These are phyloP conservation scores for Ciona savignyi DNA, from an alignment of 23 tunicate species.

Conservation along the genomic window DNA sequence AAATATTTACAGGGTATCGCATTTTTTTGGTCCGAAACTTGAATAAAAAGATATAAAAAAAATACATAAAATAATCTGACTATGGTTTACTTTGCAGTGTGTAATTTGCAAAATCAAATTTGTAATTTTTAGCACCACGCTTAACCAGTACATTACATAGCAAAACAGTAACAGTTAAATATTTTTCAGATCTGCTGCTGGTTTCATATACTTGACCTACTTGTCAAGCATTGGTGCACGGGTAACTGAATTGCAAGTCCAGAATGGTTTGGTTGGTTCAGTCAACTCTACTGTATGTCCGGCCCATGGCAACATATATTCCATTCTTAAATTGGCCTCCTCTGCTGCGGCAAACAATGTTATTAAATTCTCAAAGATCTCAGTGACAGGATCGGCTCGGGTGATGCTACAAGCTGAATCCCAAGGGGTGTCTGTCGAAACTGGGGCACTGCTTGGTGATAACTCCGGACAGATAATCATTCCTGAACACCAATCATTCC, in stretches of 20 bases:
- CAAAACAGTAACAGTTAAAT: no score
- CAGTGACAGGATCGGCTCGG: neutral
- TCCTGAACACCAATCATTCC: constrained; percentile 3
- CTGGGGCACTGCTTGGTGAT: constrained; percentile 4
- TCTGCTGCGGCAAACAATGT: neutral
- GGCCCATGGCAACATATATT: neutral
- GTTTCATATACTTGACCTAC: constrained; percentile 6
- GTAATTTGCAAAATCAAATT: no score
- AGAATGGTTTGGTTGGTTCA: neutral
- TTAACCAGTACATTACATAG: no score
- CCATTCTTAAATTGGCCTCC: neutral
- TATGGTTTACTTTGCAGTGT: no score
- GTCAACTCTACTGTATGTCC: constrained; percentile 1
- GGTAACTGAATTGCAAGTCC: constrained; percentile 1
- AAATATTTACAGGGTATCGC: no score
- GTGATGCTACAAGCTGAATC: neutral
- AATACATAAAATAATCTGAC: no score
- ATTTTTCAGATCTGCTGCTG: constrained; percentile 27
- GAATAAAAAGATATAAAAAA: no score
- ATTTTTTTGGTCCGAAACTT: no score
- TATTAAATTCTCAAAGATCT: neutral
- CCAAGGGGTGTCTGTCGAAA: neutral
- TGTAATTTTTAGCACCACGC: no score
- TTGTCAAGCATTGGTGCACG: constrained; percentile 9
- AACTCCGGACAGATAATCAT: constrained; percentile 4